Base-by-base conservation (phyloP, 2,888 invertebrate species). In the Macrophya annulata region DNA sequence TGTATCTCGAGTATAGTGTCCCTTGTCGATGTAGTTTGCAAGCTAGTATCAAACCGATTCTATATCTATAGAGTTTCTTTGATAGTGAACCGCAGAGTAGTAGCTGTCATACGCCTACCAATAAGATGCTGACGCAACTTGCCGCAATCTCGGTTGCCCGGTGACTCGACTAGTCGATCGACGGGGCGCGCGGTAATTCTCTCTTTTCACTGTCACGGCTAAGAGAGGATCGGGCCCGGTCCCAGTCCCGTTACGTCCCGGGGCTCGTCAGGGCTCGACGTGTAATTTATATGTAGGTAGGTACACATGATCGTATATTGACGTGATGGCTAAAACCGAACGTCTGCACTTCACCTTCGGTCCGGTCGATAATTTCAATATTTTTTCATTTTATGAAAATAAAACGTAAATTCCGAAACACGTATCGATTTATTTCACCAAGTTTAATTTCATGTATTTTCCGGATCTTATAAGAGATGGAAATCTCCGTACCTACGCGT, bases 51-150 rank as follows among this genome's bases (percentile, higher is more conserved):
- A 83, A 83, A 83, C 83, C 21, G n/a, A 37, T 83, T 21, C 68
- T 48, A 48, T 51, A 71, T 55, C 62, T 62, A 37, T 62, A 62
- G 21, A 84, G 85, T 86, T 87, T 90, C 91, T 92, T 92, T 92
- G 91, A 92, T 91, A 91, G 83, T 8, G n/a, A 90, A 89, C 90
- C 90, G 90, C 90, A 88, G 89, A 90, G 89, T 90, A 90, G 81
- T 83, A 55, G 68, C 83, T 83, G 83, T 71, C 90, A 89, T 89
- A 89, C 90, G 88, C 89, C 89, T 89, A 91, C 90, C 92, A 91
- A 91, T 92, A 91, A 91, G 90, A 92, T 89, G 90, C 92, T 92
- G 91, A 92, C 92, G 92, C 92, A 92, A 92, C 91, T 90, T 88
- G 87, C 88, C 87, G 89, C 90, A 92, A 92, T 92, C 92, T 92